Conservation (phyloP, 2,113 vertebrate species). For the Scopus umbretta region DNA sequence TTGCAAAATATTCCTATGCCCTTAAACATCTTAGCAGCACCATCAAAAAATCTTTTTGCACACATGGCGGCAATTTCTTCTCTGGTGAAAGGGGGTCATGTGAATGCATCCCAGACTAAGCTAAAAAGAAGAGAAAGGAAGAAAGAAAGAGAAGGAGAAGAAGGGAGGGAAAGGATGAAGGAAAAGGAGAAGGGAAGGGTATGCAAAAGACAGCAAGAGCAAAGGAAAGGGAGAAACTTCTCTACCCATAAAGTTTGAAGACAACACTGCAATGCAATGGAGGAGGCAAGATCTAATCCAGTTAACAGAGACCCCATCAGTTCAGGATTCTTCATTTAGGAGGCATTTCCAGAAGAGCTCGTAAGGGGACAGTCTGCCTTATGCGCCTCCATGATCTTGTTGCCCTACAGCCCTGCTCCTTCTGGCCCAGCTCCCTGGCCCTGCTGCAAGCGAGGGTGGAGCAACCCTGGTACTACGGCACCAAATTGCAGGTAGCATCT, state of each 20-base stretch:
- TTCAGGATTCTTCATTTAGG: not conserved
- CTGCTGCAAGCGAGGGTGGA: not conserved
- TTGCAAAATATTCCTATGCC: not conserved
- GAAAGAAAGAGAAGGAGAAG: not conserved
- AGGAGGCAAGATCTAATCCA: not conserved
- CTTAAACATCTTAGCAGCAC: not conserved
- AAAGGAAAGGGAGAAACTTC: not conserved
- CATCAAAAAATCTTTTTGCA: not conserved
- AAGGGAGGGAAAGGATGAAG: not conserved
- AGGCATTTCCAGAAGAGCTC: not conserved
- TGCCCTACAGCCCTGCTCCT: not conserved
- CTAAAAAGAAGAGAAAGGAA: not conserved
- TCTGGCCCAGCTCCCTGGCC: no score
- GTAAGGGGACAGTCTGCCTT: not conserved
- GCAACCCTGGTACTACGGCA: fast-evolving
- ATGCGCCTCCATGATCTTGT: not conserved
- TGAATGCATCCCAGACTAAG: not conserved
- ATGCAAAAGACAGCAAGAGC: not conserved
- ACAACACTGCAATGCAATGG: not conserved
- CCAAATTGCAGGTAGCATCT: not conserved
- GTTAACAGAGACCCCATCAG: not conserved
- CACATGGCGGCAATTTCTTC: fast-evolving
- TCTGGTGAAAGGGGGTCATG: not conserved
- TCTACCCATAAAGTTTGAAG: not conserved
- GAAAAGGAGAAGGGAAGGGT: not conserved